Evolutionary conservation across 2,113 vertebrate species (phyloP).

Genomic region (Dasyprocta punctata): DNA sequence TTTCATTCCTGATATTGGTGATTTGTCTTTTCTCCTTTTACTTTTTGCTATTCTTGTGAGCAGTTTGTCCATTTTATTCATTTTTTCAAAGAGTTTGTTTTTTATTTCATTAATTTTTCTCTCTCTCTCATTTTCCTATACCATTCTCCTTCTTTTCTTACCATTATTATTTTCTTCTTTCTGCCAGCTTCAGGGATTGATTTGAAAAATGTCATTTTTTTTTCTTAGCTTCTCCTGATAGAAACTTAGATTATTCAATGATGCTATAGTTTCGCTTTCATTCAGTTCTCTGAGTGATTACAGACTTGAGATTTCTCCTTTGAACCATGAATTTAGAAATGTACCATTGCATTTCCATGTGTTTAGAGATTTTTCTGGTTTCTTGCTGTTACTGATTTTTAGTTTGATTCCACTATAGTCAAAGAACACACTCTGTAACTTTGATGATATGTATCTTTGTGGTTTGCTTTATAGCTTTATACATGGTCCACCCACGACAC

Average conservation of each 20-base stretch:
- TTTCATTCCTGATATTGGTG: background rate
- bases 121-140: background rate
- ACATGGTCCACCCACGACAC: background rate
- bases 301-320: background rate
- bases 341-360: background rate
- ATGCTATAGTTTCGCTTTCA: background rate
- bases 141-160: background rate
- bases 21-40: background rate
- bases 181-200: background rate
- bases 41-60: background rate
- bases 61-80: background rate
- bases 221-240: background rate
- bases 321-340: background rate
- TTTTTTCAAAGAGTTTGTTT: background rate
- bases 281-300: background rate
- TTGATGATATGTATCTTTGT: background rate
- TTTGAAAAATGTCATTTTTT: background rate
- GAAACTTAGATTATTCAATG: background rate
- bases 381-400: background rate
- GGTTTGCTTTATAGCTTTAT: background rate
- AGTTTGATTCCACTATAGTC: background rate
- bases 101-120: background rate
- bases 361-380: background rate
- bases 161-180: background rate
- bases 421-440: background rate